Evolutionary conservation across 2,888 invertebrate genomes (phyloP), one percentile per base, ranked within the genome.

Genomic region (Mongoloraphidia duomilia): DNA sequence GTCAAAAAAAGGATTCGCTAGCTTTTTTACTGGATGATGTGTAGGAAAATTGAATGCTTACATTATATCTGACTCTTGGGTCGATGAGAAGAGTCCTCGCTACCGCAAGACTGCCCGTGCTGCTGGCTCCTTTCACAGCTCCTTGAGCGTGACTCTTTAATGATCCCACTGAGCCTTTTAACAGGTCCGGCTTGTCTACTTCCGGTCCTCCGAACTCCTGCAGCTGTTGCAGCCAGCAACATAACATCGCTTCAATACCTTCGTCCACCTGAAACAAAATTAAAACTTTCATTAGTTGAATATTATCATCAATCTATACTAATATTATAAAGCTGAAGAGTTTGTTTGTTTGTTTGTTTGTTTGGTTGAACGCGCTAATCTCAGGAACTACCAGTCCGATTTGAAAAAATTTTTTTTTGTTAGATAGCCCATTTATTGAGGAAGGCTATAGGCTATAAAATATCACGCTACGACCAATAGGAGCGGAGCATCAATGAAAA

Each of bases 171-270:
- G 84, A 84, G 6, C 82, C 83, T 66, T 87, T 85, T 34, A 90
- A 74, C 47, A 89, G 70, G 67, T 91, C 91, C 1, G 90, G 88
- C 58, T 85, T 86, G 59, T 89, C 89, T 42, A 83, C 80, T 67
- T 86, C 85, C 2, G 87, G 84, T 0, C 84, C 85, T 12, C 86
- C 85, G 58, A 86, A 84, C 64, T 87, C 87, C 65, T 87, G 87
- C 52, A 88, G 69, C 62, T 85, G 86, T 63, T 87, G 86, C 53
- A 88, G 67, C 85, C 86, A 87, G 63, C 87, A 87, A 60, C 86
- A 84, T 13, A 88, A 73, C 86, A 88, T 86, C 49, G 84, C 82
- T 65, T 88, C 88, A 66, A 88, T 86, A 50, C 88, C 88, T 63
- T 86, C 86, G 59, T 82, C 82, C 53, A 82, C 82, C 82, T 82